Evolutionary conservation across 2,888 invertebrate species (phyloP).

Genomic region (Sarcophaga carnaria): DNA sequence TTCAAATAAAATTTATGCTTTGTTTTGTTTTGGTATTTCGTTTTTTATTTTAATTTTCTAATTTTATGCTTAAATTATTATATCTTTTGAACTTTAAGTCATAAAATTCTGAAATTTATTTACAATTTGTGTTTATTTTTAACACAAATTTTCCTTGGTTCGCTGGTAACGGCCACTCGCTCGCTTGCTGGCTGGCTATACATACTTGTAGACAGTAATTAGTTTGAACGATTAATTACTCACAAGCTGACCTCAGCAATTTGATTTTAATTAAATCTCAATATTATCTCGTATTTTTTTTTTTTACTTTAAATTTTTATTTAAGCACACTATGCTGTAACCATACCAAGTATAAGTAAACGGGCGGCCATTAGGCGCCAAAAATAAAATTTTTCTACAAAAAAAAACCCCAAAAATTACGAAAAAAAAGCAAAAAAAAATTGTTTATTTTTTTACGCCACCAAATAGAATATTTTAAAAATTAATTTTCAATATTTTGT

Average conservation of each 20-base stretch:
- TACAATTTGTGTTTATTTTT: conserved; percentile 44
- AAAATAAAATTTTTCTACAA: conserved; percentile 34
- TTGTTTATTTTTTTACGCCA: neutral
- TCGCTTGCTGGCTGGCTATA: neutral
- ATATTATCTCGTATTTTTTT: conserved; percentile 60
- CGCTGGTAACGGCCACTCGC: neutral
- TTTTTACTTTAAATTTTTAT: neutral
- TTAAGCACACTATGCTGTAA: too few relatives aligned
- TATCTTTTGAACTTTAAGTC: conserved; percentile 56
- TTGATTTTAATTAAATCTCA: conserved; percentile 71
- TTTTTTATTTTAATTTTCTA: conserved; percentile 35
- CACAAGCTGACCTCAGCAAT: conserved; percentile 71
- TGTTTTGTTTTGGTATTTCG: conserved; percentile 22
- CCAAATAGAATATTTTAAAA: neutral
- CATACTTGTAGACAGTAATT: conserved; percentile 73
- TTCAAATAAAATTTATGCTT: conserved; percentile 56
- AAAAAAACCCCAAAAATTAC: neutral
- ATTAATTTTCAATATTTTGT: conserved; percentile 55
- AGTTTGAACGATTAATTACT: conserved; percentile 78
- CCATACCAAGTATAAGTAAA: neutral
- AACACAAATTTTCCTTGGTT: conserved; percentile 25
- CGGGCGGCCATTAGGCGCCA: conserved; percentile 68
- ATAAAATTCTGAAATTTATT: conserved; percentile 59
- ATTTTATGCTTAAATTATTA: conserved; percentile 11
- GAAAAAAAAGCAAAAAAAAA: neutral